Percentiles rank a stretch among this genome's conserved stretches.
These are phyloP conservation scores for Halichoerus grypus DNA, from an alignment of 2,113 vertebrate species.

Conservation along the genomic window DNA sequence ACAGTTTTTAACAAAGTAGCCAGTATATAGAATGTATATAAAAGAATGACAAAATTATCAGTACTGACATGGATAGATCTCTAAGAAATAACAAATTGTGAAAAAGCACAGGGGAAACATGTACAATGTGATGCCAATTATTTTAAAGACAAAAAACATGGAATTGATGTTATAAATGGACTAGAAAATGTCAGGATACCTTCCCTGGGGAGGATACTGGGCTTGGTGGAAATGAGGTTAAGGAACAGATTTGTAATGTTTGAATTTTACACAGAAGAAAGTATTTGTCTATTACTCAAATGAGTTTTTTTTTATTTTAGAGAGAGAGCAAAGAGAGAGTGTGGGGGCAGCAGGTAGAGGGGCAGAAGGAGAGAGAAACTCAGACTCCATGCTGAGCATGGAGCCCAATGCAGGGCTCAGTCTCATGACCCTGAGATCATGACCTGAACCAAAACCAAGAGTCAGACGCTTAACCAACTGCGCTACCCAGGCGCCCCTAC, in stretches of 20 bases:
- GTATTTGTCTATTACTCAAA: background rate
- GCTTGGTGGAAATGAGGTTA: background rate
- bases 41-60: slow-evolving; percentile 52
- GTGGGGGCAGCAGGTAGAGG: background rate
- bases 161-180: slow-evolving; percentile 35
- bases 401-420: background rate
- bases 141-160: slow-evolving; percentile 39
- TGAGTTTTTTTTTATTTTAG: background rate
- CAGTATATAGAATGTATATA: background rate
- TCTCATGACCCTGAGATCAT: background rate
- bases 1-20: slow-evolving; percentile 33
- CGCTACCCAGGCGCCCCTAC: background rate
- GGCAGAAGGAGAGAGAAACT: background rate
- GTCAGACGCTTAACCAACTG: background rate
- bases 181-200: slow-evolving; percentile 36
- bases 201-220: background rate
- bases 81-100: background rate
- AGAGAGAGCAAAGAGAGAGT: background rate
- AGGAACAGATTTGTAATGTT: background rate
- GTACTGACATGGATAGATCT: background rate
- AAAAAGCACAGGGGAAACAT: background rate
- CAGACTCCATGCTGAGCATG: background rate
- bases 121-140: slow-evolving; percentile 5
- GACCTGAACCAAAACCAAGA: background rate
- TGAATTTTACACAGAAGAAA: slow-evolving; percentile 10